Base-by-base conservation (phyloP, 2,888 invertebrate genomes). In the Sceliomorpha sp. region DNA sequence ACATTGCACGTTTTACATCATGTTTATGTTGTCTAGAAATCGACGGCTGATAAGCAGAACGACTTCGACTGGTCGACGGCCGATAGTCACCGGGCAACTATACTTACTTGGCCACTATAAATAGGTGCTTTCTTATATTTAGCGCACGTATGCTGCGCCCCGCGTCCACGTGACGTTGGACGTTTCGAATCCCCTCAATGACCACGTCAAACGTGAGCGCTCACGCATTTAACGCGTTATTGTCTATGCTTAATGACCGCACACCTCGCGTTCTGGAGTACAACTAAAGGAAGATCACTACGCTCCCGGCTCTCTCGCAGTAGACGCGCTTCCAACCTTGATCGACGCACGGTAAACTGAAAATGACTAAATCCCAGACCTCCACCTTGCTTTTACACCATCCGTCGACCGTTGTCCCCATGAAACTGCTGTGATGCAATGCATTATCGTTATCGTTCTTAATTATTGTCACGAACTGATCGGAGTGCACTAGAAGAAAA, bases 81-180 rank as follows among this genome's bases (percentile, higher is more conserved):
- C 27, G 71, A 45, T 68, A 55, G 55, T 48, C 36, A 32, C 36
- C 44, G 24, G 27, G 73, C 59, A 59, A 3, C 7, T 44, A 10
- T 47, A 67, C 64, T 73, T 62, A 58, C 66, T 58, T 39, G 42
- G 29, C 8, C 10, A 27, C 59, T 74, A 80, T 77, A 75, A 82
- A 81, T 77, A 80, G 75, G 66, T 44, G 24, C 45, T 24, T 45
- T 62, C 69, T 2, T 79, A 75, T 80, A 78, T 76, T 79, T 81
- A 81, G 76, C 55, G 62, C 53, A 14, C 31, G 20, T 14, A 51
- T 45, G 39, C 31, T 15, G 34, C 17, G 36, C 13, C 5, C 29
- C 12, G 10, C n/a, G 27, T 26, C 29, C 60, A 29, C 40, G 17
- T 8, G 9, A n/a, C 26, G 31, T 39, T 39, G 51, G 36, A 7